Evolutionary conservation across 2,113 vertebrate genomes (phyloP), one percentile per base, ranked within the genome.

Genomic region (Crotalus horridus): DNA sequence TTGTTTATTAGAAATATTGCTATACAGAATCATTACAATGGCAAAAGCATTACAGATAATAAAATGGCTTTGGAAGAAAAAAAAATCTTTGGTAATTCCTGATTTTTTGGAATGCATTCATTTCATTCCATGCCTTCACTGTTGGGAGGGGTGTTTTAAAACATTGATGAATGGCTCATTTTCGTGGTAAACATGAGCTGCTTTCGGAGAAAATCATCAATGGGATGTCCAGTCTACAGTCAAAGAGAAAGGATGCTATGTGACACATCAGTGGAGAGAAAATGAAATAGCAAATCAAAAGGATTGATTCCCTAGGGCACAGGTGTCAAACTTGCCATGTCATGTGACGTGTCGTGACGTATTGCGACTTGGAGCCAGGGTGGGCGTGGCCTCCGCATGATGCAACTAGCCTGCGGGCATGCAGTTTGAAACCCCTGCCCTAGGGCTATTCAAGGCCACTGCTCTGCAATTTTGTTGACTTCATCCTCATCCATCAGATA

Each of bases 181-280:
- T 95, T 93, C 81, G 89, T 93, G 94, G 90, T 64, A 92, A 95
- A 23, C 17, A 55, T 61, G 43, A 88, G n/a, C 58, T 94, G 5
- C 94, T 96, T 94, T 92, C 43, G 94, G 92, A 51, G 92, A 88
- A 95, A 95, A 93, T 91, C 91, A 59, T 24, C 26, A 89, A 94
- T 91, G 33, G 39, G 81, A 43, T 23, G 93, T 39, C 10, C 29
- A 94, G 54, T 88, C 55, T 93, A 23, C 26, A 86, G 64, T 33
- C 29, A 93, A 92, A 88, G 48, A 91, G 24, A 92, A 96, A 93
- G 87, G 17, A 1, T 87, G 93, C 93, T 93, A 93, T 95, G 74
- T 93, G 85, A 56, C 43, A 74, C 39, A n/a, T 89, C 96, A 85
- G 81, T 92, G 93, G 3, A 55, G 43, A 6, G 29, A 20, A 93